phyloP scores from a whole-genome alignment of 1,140 invertebrate species.

The Aphidius ervi region DNA sequence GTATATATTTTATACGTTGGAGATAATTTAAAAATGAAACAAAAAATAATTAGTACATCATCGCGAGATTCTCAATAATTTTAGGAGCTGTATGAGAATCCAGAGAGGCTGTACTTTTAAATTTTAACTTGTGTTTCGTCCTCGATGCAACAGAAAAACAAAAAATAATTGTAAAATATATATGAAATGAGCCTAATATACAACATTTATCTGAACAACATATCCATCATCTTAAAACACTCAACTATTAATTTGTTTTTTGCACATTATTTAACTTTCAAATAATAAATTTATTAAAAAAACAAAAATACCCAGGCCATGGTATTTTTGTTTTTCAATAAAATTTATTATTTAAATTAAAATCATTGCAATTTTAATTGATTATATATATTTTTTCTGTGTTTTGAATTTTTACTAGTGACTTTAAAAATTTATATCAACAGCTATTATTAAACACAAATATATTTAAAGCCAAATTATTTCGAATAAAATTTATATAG shows the following conservation, averaged over 20 bases:
- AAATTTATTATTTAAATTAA: conserved; percentile 14
- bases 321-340: conserved; percentile 23
- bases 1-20: neutral
- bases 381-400: too few relatives aligned
- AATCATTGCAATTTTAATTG: neutral
- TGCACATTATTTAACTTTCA: conserved; percentile 6
- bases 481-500: too few relatives aligned
- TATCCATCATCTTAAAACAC: conserved; percentile 41
- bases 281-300: conserved; percentile 15
- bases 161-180: conserved; percentile 36
- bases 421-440: neutral
- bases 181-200: conserved; percentile 29
- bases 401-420: neutral
- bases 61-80: conserved; percentile 34
- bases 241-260: conserved; percentile 1
- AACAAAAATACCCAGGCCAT: conserved; percentile 40
- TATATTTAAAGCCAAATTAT: too few relatives aligned
- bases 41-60: conserved; percentile 31
- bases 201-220: conserved; percentile 33
- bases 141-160: conserved; percentile 43
- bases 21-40: neutral
- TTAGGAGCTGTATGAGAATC: conserved; percentile 39
- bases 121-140: conserved; percentile 23
- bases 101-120: conserved; percentile 35
- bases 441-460: too few relatives aligned